Evolutionary conservation across 1,140 invertebrate genomes (phyloP).

Genomic region (Trichoplusia ni): DNA sequence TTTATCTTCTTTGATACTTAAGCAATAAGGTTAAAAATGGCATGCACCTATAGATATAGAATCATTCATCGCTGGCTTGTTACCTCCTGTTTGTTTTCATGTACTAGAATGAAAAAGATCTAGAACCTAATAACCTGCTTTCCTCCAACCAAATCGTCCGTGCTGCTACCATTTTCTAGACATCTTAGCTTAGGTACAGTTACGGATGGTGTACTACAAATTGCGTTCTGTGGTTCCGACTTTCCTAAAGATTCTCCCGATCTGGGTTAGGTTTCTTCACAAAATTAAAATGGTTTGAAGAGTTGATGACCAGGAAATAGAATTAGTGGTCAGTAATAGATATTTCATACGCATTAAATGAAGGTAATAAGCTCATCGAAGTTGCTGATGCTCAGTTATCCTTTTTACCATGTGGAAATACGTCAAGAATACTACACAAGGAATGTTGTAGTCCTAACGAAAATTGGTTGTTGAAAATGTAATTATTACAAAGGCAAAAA

Average conservation of each 20-base stretch:
- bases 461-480: too few relatives aligned
- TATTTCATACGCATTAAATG: too few relatives aligned
- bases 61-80: neutral
- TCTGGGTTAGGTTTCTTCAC: constrained; percentile 19
- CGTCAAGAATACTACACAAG: too few relatives aligned
- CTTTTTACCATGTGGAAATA: too few relatives aligned
- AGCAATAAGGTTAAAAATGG: neutral
- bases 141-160: constrained; percentile 43
- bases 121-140: constrained; percentile 31
- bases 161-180: constrained; percentile 39
- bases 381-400: too few relatives aligned
- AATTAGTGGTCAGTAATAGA: neutral
- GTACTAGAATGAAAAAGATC: neutral
- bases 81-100: too few relatives aligned
- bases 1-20: neutral
- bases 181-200: constrained; percentile 21
- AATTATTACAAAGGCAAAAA: too few relatives aligned
- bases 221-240: constrained; percentile 50
- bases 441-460: too few relatives aligned
- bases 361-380: too few relatives aligned
- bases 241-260: constrained; percentile 42
- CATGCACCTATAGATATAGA: neutral
- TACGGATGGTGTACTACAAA: constrained; percentile 48
- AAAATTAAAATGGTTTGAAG: constrained; percentile 13
- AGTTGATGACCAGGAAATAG: neutral